Conservation (phyloP, 2,797 vertebrate genomes). For the Chaetophractus vellerosus region DNA sequence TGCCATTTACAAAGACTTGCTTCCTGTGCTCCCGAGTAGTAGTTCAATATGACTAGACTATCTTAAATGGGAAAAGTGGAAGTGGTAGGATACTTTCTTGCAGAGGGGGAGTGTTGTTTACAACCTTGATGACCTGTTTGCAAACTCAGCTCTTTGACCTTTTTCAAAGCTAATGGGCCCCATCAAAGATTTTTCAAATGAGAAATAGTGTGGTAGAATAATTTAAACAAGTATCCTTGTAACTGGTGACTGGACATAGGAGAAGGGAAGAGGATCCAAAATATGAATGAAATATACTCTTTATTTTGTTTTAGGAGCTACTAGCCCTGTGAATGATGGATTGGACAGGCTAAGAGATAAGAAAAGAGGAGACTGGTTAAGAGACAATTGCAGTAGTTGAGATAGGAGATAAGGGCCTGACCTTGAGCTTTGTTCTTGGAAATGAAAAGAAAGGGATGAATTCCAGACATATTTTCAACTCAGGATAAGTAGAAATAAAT, state of each 20-base stretch:
- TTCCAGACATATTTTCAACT: constrained; percentile 53
- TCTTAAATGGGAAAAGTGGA: not conserved
- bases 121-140: not conserved
- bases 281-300: not conserved
- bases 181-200: constrained; percentile 9
- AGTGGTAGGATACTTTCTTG: not conserved
- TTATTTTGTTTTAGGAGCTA: not conserved
- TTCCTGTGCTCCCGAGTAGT: not conserved
- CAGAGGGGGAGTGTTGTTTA: not conserved
- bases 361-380: not conserved
- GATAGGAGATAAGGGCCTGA: not conserved
- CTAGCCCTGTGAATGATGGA: not conserved
- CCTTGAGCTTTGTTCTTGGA: constrained; percentile 55
- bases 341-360: constrained; percentile 3
- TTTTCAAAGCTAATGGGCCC: not conserved
- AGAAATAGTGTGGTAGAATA: not conserved
- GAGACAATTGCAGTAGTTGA: not conserved
- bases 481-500: not conserved
- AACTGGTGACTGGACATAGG: not conserved
- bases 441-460: constrained; percentile 50
- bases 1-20: not conserved
- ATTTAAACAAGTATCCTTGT: constrained; percentile 9
- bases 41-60: not conserved
- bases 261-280: not conserved
- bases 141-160: not conserved